phyloP scores from a whole-genome alignment of 2,888 invertebrate genomes.

The Poecilobothrus nobilitatus region DNA sequence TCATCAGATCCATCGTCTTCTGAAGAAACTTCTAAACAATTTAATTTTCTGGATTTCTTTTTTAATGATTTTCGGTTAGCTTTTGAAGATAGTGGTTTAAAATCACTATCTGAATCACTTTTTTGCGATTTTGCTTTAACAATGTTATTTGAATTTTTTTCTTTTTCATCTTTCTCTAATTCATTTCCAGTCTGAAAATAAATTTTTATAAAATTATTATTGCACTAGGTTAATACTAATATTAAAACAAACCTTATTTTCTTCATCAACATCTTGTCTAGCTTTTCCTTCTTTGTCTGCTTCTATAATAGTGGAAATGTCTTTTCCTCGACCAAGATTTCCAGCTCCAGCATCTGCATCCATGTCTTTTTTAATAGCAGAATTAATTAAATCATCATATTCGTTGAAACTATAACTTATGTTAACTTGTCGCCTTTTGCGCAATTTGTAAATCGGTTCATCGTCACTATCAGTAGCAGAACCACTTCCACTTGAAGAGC shows the following conservation, averaged over 20 bases:
- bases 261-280: conserved; percentile 27
- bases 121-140: conserved; percentile 10
- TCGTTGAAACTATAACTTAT: conserved; percentile 83
- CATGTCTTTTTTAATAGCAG: conserved; percentile 74
- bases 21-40: conserved; percentile 71
- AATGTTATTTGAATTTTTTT: conserved; percentile 29
- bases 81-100: conserved; percentile 34
- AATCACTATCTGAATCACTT: conserved; percentile 39
- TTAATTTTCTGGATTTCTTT: conserved; percentile 67
- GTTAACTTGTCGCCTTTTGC: conserved; percentile 70
- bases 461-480: conserved; percentile 46
- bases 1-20: conserved; percentile 81
- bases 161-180: conserved; percentile 25
- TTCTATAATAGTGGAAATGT: conserved; percentile 82
- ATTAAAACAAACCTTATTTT: conserved; percentile 26
- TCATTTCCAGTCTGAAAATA: conserved; percentile 21
- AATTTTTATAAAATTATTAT: conserved; percentile 24
- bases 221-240: conserved; percentile 31
- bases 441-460: conserved; percentile 74
- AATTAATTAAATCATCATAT: conserved; percentile 91
- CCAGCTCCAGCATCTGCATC: conserved; percentile 54
- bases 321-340: conserved; percentile 78
- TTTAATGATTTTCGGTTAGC: conserved; percentile 30
- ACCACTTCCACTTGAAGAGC: conserved; percentile 26
- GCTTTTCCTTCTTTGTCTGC: conserved; percentile 61